These are phyloP conservation scores for Globicephala melas DNA, from an alignment of 2,113 vertebrate genomes.

Conservation along the genomic window DNA sequence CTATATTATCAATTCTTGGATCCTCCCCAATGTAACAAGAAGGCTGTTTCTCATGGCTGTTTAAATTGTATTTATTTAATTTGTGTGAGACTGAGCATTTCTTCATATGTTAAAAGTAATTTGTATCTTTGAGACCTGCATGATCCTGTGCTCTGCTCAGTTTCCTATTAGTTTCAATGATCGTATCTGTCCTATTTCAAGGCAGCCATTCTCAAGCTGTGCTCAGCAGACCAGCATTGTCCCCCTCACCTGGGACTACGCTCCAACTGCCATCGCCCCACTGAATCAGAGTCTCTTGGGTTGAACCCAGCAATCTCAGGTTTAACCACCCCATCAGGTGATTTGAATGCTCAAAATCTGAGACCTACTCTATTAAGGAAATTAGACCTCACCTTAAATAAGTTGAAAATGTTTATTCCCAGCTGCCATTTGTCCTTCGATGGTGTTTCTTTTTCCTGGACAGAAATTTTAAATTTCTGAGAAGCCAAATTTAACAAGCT, in stretches of 20 bases:
- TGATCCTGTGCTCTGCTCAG: neutral
- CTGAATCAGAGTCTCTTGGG: too few species aligned
- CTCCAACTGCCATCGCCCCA: fast-evolving
- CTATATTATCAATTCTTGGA: neutral
- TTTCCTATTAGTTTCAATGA: neutral
- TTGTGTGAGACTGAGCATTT: neutral
- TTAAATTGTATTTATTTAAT: neutral
- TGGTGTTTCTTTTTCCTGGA: neutral
- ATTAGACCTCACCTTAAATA: neutral
- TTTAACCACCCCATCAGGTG: too few species aligned
- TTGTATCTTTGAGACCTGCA: neutral
- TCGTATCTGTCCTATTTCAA: neutral
- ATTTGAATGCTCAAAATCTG: neutral
- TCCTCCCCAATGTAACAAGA: neutral
- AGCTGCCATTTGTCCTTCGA: neutral
- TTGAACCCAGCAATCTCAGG: too few species aligned
- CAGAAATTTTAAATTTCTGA: neutral
- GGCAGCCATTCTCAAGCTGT: neutral
- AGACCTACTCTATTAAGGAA: neutral
- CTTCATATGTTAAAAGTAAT: neutral
- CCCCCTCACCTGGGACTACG: neutral
- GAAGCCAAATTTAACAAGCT: neutral
- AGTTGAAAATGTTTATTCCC: neutral
- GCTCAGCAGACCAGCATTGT: neutral
- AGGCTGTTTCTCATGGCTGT: neutral